phyloP scores from a whole-genome alignment of 2,113 vertebrate genomes.

The Pyrgilauda ruficollis region DNA sequence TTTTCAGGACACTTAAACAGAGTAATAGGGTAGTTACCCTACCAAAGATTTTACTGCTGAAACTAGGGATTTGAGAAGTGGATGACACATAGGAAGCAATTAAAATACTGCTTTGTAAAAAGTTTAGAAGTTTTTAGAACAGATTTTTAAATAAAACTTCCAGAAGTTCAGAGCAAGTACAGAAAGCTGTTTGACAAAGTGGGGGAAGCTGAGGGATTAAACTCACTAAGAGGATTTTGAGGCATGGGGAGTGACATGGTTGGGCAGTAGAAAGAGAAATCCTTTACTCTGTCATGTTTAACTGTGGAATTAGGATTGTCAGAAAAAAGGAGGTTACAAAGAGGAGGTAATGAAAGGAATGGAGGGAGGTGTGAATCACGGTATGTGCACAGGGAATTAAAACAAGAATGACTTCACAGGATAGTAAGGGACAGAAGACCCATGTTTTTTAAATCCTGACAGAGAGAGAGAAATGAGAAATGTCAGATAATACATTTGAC shows the following conservation, averaged over 20 bases:
- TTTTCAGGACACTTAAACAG: neutral
- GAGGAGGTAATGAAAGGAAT: neutral
- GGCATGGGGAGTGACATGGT: slow-evolving; percentile 30
- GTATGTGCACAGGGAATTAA: neutral
- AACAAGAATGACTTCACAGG: neutral
- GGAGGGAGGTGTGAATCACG: neutral
- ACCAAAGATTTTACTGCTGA: neutral
- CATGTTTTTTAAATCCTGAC: neutral
- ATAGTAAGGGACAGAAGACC: neutral
- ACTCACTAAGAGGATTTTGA: slow-evolving; percentile 50
- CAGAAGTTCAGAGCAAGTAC: slow-evolving; percentile 1
- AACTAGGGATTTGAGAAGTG: neutral
- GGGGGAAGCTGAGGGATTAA: slow-evolving; percentile 24
- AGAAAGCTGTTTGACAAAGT: slow-evolving; percentile 14
- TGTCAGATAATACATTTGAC: neutral
- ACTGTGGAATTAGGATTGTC: slow-evolving; percentile 34
- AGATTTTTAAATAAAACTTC: slow-evolving; percentile 32
- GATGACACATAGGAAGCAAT: neutral
- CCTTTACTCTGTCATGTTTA: slow-evolving; percentile 34
- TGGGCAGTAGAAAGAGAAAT: slow-evolving; percentile 54
- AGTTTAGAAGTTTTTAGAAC: neutral
- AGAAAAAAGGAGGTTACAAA: slow-evolving; percentile 28
- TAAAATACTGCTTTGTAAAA: slow-evolving; percentile 23
- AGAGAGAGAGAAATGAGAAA: neutral
- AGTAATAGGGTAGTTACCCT: neutral